Base-by-base conservation (phyloP, 1,140 invertebrate genomes). In the Neuroterus valhalla region DNA sequence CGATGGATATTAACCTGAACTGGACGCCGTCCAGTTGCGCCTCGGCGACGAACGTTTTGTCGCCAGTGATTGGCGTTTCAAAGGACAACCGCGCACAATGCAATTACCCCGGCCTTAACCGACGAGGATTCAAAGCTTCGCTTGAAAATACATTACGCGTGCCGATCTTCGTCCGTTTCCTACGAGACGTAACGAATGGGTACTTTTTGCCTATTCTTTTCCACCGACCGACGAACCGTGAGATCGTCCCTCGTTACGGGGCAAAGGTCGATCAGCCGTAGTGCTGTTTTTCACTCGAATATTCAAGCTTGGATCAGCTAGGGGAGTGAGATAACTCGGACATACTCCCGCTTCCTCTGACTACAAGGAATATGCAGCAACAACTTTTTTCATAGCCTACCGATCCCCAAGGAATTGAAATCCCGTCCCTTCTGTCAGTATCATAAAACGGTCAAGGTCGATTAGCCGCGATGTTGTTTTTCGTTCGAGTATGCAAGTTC, bases 31-130 rank as follows among this genome's bases (percentile, higher is more conserved):
- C 55, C 55, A 62, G 55, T 38, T 78, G 77, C 72, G 75, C 76
- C 77, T 68, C 78, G 78, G 83, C 84, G 88, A 89, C 87, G 87
- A 90, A 84, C 88, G 85, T 90, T 90, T 90, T 89, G 89, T 90
- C 88, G 87, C 85, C 76, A 79, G 87, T 90, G 88, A 90, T 89
- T 90, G 89, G 88, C 89, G 83, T 89, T 86, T 89, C 85, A 90
- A 89, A 89, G 88, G 86, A 88, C 86, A 86, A 86, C 85, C 83
- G 86, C 86, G 88, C 86, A 89, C 88, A 90, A 89, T 89, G 88
- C 88, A 89, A 89, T 89, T 90, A 89, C 88, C 87, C 84, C 82
- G 85, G 82, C 82, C 84, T 87, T 86, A 83, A 80, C 82, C 81
- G 79, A 78, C 76, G 72, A 81, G 83, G 80, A 82, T 83, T 86